Conservation (phyloP, 1,140 invertebrate species). For the Drosophila tristis region DNA sequence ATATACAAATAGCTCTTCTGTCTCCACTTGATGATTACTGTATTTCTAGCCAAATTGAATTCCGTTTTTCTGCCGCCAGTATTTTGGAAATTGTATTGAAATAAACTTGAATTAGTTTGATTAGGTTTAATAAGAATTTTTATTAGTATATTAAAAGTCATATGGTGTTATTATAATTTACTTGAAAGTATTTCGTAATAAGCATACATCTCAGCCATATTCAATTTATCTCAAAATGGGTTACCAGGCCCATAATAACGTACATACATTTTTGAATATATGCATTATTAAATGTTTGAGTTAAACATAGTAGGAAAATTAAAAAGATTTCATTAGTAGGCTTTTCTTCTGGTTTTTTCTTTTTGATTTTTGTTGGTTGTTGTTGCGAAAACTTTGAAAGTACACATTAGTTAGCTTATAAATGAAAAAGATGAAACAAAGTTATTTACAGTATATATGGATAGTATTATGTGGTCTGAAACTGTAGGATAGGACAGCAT, state of each 20-base stretch:
- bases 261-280: conserved; percentile 41
- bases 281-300: conserved; percentile 44
- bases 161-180: conserved; percentile 79
- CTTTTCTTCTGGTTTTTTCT: background rate
- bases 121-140: conserved; percentile 79
- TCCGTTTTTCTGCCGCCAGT: too few species aligned
- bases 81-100: too few species aligned
- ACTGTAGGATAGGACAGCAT: conserved; percentile 36
- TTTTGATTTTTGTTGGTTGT: conserved; percentile 12
- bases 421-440: conserved; percentile 59
- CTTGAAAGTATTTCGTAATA: conserved; percentile 77
- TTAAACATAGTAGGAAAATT: conserved; percentile 69
- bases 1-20: too few species aligned
- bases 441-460: conserved; percentile 68
- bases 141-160: conserved; percentile 81
- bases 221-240: conserved; percentile 32
- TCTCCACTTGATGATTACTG: too few species aligned
- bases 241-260: conserved; percentile 38
- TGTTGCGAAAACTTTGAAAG: conserved; percentile 39
- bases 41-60: too few species aligned
- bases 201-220: conserved; percentile 66
- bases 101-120: background rate
- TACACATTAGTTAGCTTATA: conserved; percentile 56
- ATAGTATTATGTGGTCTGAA: conserved; percentile 27
- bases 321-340: conserved; percentile 47